phyloP scores from a whole-genome alignment of 2,888 invertebrate genomes.

The Leptura quadrifasciata region DNA sequence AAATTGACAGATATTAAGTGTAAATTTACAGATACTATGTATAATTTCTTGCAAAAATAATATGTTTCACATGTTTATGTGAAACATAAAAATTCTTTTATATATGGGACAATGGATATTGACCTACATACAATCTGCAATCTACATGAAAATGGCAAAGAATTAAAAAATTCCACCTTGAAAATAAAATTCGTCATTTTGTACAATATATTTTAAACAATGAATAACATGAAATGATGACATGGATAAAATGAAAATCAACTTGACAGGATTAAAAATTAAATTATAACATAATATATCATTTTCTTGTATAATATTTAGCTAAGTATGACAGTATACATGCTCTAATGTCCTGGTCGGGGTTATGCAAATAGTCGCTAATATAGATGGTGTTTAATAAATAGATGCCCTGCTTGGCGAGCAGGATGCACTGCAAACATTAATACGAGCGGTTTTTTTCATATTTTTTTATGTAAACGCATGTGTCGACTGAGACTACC shows the following conservation, averaged over 20 bases:
- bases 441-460: too few species aligned
- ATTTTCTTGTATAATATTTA: conserved; percentile 61
- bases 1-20: too few species aligned
- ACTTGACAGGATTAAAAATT: neutral
- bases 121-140: too few species aligned
- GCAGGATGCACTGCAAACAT: conserved; percentile 61
- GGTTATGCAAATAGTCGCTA: conserved; percentile 67
- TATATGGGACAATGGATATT: neutral
- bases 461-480: too few species aligned
- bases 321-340: conserved; percentile 64
- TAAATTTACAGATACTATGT: too few species aligned
- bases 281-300: too few species aligned
- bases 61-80: too few species aligned
- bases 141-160: neutral
- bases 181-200: neutral
- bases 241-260: too few species aligned
- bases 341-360: conserved; percentile 65
- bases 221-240: too few species aligned
- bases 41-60: too few species aligned
- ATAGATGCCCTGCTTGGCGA: conserved; percentile 70
- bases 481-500: too few species aligned
- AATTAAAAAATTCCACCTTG: neutral
- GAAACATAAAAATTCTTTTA: neutral
- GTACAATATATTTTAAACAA: too few species aligned
- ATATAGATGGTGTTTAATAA: conserved; percentile 69